Conservation (phyloP, 2,113 vertebrate genomes). For the Oenanthe oenanthe region DNA sequence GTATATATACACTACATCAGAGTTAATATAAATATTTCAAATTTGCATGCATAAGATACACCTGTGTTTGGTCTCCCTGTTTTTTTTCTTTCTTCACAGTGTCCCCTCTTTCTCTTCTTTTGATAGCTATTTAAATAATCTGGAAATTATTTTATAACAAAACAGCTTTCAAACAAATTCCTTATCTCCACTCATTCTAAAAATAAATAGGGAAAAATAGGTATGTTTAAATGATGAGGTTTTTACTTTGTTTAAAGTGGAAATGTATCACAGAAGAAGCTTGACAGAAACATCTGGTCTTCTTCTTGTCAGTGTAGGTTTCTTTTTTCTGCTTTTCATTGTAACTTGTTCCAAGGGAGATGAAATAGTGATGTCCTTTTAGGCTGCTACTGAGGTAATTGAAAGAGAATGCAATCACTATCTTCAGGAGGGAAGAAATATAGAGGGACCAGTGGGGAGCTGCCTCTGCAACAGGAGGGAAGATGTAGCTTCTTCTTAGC, state of each 20-base stretch:
- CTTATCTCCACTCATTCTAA: neutral
- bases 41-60: neutral
- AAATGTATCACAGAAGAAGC: neutral
- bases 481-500: neutral
- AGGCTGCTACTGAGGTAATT: neutral
- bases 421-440: neutral
- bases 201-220: neutral
- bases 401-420: neutral
- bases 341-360: neutral
- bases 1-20: neutral
- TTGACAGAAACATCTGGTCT: conserved; percentile 2
- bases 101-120: neutral
- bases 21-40: neutral
- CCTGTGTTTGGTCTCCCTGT: neutral
- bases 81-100: neutral
- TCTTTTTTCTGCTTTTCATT: neutral
- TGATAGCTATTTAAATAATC: neutral
- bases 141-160: neutral
- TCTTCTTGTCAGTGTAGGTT: neutral
- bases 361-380: conserved; percentile 7
- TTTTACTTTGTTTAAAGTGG: neutral
- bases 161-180: neutral
- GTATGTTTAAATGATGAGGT: neutral
- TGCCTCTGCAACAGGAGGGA: neutral
- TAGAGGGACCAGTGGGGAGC: neutral